A percentile compares a stretch with the other conserved stretches of the same genome.
Evolutionary conservation across 2,113 vertebrate species (phyloP).

Genomic region (Chrysemys picta): DNA sequence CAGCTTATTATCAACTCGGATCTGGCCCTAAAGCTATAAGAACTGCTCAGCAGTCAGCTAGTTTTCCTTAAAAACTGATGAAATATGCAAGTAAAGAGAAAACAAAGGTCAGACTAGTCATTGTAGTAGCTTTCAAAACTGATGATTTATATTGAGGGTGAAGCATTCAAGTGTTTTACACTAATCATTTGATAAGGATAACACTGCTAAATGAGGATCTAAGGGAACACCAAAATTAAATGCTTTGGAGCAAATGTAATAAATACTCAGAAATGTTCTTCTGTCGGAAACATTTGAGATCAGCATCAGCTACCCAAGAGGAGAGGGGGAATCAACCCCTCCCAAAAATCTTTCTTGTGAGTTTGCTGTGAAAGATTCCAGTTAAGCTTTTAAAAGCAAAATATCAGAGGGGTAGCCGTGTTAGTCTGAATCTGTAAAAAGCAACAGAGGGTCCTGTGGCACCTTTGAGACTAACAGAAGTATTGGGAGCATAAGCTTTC

Average conservation of each 20-base stretch:
- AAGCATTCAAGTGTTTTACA: conserved; percentile 22
- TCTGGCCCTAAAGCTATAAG: background rate
- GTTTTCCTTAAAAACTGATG: background rate
- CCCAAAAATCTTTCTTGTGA: conserved; percentile 9
- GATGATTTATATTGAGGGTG: conserved; percentile 6
- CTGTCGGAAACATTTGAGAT: conserved; percentile 14
- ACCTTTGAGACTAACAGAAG: no score
- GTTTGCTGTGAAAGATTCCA: conserved; percentile 24
- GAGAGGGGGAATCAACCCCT: background rate
- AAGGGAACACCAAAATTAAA: conserved; percentile 35
- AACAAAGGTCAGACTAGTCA: conserved; percentile 3
- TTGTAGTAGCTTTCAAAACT: conserved; percentile 37
- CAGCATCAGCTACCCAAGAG: background rate
- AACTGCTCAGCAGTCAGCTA: background rate
- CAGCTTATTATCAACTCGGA: rapidly evolving
- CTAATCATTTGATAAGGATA: background rate
- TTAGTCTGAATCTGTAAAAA: no score
- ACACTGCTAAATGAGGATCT: conserved; percentile 38
- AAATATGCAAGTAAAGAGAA: conserved; percentile 10
- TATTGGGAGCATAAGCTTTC: no score
- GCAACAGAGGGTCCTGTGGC: no score
- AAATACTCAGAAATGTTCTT: background rate
- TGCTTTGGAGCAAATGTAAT: background rate
- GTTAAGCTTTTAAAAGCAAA: conserved; percentile 26
- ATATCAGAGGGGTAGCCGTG: no score